These are phyloP conservation scores for Columba livia DNA, from an alignment of 2,113 vertebrate genomes.

Conservation along the genomic window DNA sequence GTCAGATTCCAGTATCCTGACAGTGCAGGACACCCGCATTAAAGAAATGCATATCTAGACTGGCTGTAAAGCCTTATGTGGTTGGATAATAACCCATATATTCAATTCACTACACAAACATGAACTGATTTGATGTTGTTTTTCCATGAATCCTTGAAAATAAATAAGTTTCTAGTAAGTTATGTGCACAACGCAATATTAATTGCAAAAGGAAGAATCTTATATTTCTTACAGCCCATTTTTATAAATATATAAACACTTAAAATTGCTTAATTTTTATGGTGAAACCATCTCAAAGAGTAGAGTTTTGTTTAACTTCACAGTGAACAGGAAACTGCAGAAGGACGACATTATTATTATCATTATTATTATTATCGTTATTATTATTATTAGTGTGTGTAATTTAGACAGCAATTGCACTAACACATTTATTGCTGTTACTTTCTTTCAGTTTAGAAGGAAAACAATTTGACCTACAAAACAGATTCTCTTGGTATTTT, in stretches of 20 bases:
- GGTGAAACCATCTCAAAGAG: neutral
- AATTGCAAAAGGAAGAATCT: neutral
- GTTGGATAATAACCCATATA: neutral
- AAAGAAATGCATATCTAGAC: neutral
- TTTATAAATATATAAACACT: neutral
- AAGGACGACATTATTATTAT: neutral
- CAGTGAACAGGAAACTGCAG: neutral
- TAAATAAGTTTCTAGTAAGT: neutral
- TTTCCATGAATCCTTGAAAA: neutral
- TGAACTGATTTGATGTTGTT: neutral
- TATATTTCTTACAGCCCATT: neutral
- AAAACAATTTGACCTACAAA: constrained; percentile 59
- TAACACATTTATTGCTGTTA: neutral
- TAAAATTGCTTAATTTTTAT: neutral
- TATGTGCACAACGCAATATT: neutral
- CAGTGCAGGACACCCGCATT: neutral
- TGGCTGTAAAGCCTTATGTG: neutral
- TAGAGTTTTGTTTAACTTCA: constrained; percentile 38
- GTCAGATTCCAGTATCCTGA: neutral
- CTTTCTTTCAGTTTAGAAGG: constrained; percentile 47
- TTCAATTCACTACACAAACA: neutral
- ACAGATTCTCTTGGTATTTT: constrained; percentile 57
- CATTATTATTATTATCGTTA: neutral
- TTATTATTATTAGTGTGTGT: neutral
- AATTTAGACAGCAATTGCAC: constrained; percentile 22